These are phyloP conservation scores for cattle (Bos taurus) DNA, from an alignment of 2,113 vertebrate genomes.

Conservation along the genomic window DNA sequence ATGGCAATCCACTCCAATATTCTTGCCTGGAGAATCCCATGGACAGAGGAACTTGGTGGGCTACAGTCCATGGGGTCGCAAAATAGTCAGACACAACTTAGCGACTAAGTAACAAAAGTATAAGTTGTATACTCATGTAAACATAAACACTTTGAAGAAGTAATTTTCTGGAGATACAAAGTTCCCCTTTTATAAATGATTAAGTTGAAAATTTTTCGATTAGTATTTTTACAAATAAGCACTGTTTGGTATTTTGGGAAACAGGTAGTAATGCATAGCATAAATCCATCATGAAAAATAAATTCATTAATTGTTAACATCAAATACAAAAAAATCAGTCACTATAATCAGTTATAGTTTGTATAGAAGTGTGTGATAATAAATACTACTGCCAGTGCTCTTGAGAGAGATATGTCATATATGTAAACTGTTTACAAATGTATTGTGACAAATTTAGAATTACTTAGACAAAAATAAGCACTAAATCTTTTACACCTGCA, in stretches of 20 bases:
- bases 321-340: background rate
- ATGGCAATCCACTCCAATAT: background rate
- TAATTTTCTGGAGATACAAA: background rate
- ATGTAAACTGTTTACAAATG: background rate
- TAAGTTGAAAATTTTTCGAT: background rate
- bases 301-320: background rate
- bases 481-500: background rate
- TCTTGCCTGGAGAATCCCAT: background rate
- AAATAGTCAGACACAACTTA: background rate
- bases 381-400: background rate
- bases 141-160: background rate
- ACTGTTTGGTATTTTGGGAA: background rate
- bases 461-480: background rate
- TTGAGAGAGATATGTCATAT: background rate
- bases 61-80: background rate
- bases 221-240: background rate
- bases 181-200: background rate
- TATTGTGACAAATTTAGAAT: background rate
- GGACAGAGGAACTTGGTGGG: background rate
- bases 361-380: background rate
- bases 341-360: background rate
- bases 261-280: background rate
- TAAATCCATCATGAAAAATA: background rate
- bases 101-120: background rate
- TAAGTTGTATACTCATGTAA: background rate